A percentile compares a stretch with the other conserved stretches of the same genome.
Evolutionary conservation across 2,113 vertebrate genomes (phyloP).

Genomic region (Stercorarius parasiticus): DNA sequence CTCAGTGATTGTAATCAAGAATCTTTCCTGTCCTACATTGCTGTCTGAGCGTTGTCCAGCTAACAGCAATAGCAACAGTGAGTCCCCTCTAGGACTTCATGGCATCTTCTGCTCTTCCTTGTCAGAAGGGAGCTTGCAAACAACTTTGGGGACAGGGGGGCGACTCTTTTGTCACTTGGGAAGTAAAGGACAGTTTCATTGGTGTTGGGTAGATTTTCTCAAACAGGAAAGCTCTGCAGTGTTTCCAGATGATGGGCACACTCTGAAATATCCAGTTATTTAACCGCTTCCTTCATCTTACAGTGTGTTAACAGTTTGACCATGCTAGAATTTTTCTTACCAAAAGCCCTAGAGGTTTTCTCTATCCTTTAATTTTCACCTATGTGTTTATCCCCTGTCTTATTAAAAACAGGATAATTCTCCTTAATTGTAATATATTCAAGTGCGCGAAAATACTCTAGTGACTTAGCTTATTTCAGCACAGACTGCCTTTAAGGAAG

Average conservation of each 20-base stretch:
- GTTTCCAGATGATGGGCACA: background rate
- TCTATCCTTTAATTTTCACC: background rate
- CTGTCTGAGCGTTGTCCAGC: background rate
- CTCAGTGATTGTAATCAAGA: background rate
- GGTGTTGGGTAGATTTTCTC: background rate
- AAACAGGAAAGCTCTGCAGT: background rate
- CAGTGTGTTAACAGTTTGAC: background rate
- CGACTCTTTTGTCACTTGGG: background rate
- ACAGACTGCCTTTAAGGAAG: background rate
- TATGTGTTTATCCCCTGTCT: background rate
- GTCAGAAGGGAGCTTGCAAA: background rate
- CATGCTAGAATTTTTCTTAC: background rate
- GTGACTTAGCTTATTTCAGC: background rate
- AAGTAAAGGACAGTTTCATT: background rate
- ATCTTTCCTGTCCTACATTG: background rate
- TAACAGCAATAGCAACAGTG: background rate
- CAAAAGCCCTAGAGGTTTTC: background rate
- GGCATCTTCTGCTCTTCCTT: background rate
- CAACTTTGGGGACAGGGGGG: accelerated
- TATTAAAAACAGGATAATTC: background rate
- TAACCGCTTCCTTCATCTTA: background rate
- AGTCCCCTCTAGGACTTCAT: background rate
- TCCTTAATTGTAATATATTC: background rate
- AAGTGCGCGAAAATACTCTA: background rate
- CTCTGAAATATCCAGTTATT: background rate